A percentile compares a stretch with the other conserved stretches of the same genome.
Conservation (phyloP, 2,888 invertebrate genomes). For the Anodontia alba region DNA sequence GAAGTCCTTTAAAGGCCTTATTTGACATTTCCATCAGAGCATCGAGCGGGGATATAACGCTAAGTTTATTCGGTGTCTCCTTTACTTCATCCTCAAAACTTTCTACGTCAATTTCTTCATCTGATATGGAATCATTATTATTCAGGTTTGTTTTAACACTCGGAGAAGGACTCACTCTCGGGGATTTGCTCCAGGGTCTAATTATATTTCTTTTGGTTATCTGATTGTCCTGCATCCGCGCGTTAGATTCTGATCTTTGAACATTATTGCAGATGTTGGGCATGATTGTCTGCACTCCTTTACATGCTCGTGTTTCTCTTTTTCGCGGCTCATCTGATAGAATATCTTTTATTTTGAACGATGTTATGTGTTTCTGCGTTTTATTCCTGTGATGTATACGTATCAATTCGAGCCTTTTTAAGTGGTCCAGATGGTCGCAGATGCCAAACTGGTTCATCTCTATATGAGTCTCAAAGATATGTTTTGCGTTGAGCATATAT, state of each 20-base stretch:
- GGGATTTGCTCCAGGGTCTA: slow-evolving; percentile 70
- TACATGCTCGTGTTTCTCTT: neutral
- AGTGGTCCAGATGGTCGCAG: neutral
- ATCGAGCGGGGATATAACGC: slow-evolving; percentile 91
- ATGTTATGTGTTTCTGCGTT: slow-evolving; percentile 76
- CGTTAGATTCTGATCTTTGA: neutral
- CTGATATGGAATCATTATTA: slow-evolving; percentile 55
- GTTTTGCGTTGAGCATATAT: neutral
- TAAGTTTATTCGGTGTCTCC: slow-evolving; percentile 44
- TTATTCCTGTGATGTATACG: slow-evolving; percentile 52
- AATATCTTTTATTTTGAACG: slow-evolving; percentile 79
- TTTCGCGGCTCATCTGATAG: slow-evolving; percentile 40
- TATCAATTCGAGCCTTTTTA: neutral
- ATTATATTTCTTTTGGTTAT: neutral
- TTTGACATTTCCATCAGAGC: slow-evolving; percentile 99
- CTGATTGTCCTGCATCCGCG: neutral
- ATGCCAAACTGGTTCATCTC: neutral
- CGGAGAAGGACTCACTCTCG: slow-evolving; percentile 33
- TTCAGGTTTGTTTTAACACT: slow-evolving; percentile 67
- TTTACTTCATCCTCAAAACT: slow-evolving; percentile 53
- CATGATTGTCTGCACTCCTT: too few species aligned
- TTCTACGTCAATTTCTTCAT: slow-evolving; percentile 73
- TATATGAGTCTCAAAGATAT: neutral
- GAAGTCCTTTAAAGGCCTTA: slow-evolving; percentile 97
- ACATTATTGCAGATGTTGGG: too few species aligned